These are phyloP conservation scores for Noturus placidus DNA, from an alignment of 2,113 vertebrate species.

Conservation along the genomic window DNA sequence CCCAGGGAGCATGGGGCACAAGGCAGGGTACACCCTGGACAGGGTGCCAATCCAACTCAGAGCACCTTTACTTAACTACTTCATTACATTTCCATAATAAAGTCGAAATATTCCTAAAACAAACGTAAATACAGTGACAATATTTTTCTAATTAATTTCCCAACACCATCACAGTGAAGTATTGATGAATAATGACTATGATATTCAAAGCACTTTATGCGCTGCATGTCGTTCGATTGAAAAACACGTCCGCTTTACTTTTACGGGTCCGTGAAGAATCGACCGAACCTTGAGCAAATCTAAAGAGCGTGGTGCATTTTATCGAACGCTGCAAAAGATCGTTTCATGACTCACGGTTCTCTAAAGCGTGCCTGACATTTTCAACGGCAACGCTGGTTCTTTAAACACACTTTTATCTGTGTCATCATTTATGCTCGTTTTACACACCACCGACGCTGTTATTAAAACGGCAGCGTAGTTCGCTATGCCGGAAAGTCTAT, in stretches of 20 bases:
- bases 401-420: not conserved
- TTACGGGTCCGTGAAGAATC: not conserved
- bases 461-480: not conserved
- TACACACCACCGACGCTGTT: not conserved
- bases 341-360: not conserved
- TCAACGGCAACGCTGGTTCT: not conserved
- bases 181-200: not conserved
- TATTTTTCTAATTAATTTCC: not conserved
- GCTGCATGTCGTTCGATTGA: not conserved
- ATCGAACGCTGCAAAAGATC: not conserved
- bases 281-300: not conserved
- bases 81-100: not conserved
- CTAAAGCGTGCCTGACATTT: not conserved
- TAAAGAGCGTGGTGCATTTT: not conserved
- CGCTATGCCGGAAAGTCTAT: not conserved
- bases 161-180: not conserved
- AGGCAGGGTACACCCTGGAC: no score
- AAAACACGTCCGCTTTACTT: not conserved
- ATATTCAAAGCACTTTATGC: not conserved
- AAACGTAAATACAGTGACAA: not conserved
- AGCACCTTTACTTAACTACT: not conserved
- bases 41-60: no score
- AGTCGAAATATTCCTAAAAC: not conserved
- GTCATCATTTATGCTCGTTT: slow-evolving; percentile 12
- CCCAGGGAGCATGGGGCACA: no score